Base-by-base conservation (phyloP, 2,113 vertebrate genomes). In the Synodontis membranacea region DNA sequence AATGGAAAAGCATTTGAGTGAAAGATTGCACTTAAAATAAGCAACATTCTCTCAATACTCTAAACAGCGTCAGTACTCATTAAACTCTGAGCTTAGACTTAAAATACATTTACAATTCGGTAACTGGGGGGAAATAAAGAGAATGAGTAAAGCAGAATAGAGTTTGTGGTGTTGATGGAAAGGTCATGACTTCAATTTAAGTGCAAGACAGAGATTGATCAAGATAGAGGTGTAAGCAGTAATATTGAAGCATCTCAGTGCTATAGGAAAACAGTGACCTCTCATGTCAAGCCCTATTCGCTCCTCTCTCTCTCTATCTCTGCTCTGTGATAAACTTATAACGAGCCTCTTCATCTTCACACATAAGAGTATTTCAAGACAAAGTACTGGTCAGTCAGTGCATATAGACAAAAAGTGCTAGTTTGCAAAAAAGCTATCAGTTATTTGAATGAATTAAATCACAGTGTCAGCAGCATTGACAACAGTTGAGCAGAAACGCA, bases 91-190 rank as follows among this genome's bases (percentile, higher is more conserved):
- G 34, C 7, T 80, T 56, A n/a, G 28, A 70, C 8, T 44, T 79
- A 17, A 80, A 48, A 52, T 34, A 9, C 7, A 46, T 76, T 80
- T 56, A 56, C 31, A 23, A 37, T 54, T 62, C 42, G 44, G 37
- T 6, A 74, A 56, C 39, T 39, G 2, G 8, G 25, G 0, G 4
- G 19, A 39, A 21, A 54, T 42, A 25, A 39, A n/a, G 9, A 28
- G 4, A 46, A 60, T 21, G 9, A 34, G 10, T 48, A 39, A 10
- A 84, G 14, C 17, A 76, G 8, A 56, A 21, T 9, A 44, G 14
- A 80, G 15, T 58, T 37, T 80, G 72, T 87, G 68, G n/a, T 83
- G 66, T 79, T 86, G 78, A 7, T 42, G 23, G 34, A 87, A 89
- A 89, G 80, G 79, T 83, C 56, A 87, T 58, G 81, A 66, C 19